phyloP scores from a whole-genome alignment of 2,888 invertebrate genomes.

The Andrena hattorfiana region DNA sequence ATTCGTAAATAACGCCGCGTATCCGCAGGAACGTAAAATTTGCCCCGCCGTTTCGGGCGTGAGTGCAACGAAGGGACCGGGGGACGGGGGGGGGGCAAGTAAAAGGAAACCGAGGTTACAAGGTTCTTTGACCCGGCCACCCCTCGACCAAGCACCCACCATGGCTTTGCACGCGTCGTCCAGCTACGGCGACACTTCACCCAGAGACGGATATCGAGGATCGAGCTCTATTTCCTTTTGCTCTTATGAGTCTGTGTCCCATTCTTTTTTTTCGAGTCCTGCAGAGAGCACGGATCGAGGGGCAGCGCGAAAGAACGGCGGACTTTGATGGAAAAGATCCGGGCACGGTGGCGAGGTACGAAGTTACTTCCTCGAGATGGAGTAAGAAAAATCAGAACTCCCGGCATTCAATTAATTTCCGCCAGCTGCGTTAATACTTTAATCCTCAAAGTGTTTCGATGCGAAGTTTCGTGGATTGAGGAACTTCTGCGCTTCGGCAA shows the following conservation, averaged over 20 bases:
- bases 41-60: background rate
- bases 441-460: conserved; percentile 17
- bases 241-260: conserved; percentile 3
- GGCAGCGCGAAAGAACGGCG: background rate
- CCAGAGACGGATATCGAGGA: conserved; percentile 25
- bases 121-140: conserved; percentile 74
- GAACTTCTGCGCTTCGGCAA: background rate
- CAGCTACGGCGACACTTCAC: background rate
- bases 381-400: conserved; percentile 1
- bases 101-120: conserved; percentile 57
- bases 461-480: background rate
- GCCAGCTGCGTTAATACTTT: conserved; percentile 33
- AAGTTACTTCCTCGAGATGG: background rate
- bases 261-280: conserved; percentile 2
- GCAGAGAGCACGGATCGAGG: background rate
- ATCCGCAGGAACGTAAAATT: background rate
- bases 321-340: conserved; percentile 6
- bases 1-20: conserved; percentile 24
- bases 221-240: conserved; percentile 13
- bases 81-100: too few species aligned
- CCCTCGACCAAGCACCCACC: conserved; percentile 53
- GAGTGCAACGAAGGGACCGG: background rate
- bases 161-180: conserved; percentile 40
- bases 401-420: conserved; percentile 33
- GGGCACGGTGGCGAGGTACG: background rate